Evolutionary conservation across 2,113 vertebrate species (phyloP), one percentile per base, ranked within the genome.

Genomic region (Typhlomys cinereus): DNA sequence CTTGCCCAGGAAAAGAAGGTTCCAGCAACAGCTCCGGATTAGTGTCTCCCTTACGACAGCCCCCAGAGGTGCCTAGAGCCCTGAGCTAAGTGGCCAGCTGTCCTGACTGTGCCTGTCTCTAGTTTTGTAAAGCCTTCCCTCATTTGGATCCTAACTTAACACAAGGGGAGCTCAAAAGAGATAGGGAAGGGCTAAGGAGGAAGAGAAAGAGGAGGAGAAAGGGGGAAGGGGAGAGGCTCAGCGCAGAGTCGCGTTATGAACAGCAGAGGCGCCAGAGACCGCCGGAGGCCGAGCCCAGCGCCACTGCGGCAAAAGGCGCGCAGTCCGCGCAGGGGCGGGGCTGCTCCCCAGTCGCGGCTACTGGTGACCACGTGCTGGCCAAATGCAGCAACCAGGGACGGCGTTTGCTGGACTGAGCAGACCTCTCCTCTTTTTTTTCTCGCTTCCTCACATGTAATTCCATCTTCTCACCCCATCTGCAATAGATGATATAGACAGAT

Each of bases 181-280:
- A 41, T 48, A 34, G 6, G 18, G 50, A 41, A 85, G 20, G 6
- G 8, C 36, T 10, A 6, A 1, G 1, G 10, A 81, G 52, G n/a
- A n/a, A 89, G 93, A 96, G 83, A 74, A 46, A 71, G 61, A 13
- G 2, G 69, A 4, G 0, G 18, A 29, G 17, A 46, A 54, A 34
- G 15, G 52, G 46, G 8, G 48, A 1, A 12, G 21, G 12, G 61
- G 70, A 1, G 46, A 31, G 20, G 5, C 73, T 82, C 34, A 4
- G 41, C 31, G 12, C 48, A 46, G 23, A 21, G 74, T 75, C 21
- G 61, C 21, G 1, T 34, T 0, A 27, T 44, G 50, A 74, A 81
- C 94, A 8, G 61, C 85, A 96, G 95, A 67, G 44, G 88, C 81
- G 88, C 78, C 93, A 95, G 78, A 97, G 95, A 97, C 96, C 90